These are phyloP conservation scores for Drosophila punjabiensis DNA, from an alignment of 1,140 invertebrate species.

Conservation along the genomic window DNA sequence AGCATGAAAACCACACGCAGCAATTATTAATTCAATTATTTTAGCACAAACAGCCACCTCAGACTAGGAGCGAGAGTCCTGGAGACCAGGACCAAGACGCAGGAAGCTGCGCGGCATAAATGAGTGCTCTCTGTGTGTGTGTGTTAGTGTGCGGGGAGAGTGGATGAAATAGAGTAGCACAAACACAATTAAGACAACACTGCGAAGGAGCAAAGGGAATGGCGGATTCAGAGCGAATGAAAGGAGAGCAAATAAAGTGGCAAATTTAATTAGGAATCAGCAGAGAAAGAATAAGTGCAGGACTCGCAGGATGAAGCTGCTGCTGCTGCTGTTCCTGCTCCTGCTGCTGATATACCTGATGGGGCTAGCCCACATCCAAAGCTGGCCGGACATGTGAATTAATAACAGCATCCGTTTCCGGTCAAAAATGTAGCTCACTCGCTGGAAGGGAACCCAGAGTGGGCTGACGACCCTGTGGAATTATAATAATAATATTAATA, in stretches of 20 bases:
- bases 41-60: constrained; percentile 81
- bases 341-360: constrained; percentile 45
- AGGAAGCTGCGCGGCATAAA: constrained; percentile 68
- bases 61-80: constrained; percentile 52
- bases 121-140: constrained; percentile 49
- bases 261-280: constrained; percentile 76
- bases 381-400: constrained; percentile 70
- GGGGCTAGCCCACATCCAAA: constrained; percentile 15
- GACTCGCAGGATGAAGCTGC: constrained; percentile 9
- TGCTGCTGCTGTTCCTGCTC: neutral
- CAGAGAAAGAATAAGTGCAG: constrained; percentile 29
- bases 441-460: neutral
- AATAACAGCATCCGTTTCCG: constrained; percentile 81
- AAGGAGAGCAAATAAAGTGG: constrained; percentile 73
- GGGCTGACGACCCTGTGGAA: neutral
- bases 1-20: constrained; percentile 85
- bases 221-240: constrained; percentile 7
- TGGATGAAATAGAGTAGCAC: constrained; percentile 80
- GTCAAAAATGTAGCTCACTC: constrained; percentile 53
- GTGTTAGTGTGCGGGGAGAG: constrained; percentile 33
- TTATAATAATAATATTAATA: constrained; percentile 70
- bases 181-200: constrained; percentile 77
- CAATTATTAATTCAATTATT: constrained; percentile 85
- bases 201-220: constrained; percentile 30
- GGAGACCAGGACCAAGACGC: constrained; percentile 41